Conservation (phyloP, 2,888 invertebrate genomes). For the Calameuta idolon region DNA sequence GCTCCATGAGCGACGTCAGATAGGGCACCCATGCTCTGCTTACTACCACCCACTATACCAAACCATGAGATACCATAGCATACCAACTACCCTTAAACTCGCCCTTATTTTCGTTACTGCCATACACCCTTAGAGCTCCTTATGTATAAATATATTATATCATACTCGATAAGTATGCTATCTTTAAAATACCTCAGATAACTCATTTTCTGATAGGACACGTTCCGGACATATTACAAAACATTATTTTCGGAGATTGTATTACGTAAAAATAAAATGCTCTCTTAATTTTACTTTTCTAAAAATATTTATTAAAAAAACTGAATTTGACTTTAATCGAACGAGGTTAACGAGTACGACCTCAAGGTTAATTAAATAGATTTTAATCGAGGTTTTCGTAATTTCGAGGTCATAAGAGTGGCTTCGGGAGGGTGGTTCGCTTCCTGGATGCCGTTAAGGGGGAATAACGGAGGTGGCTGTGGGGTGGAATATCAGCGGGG, state of each 20-base stretch:
- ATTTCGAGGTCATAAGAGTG: not conserved
- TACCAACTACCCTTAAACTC: conserved; percentile 18
- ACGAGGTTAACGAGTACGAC: not conserved
- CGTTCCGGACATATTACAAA: not conserved
- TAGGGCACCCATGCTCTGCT: conserved; percentile 51
- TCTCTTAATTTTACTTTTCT: no score
- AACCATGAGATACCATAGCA: conserved; percentile 26
- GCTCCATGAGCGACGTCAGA: conserved; percentile 66
- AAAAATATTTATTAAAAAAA: not conserved
- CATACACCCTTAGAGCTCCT: conserved; percentile 30
- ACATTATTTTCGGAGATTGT: not conserved
- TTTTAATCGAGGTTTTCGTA: not conserved
- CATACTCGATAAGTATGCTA: not conserved
- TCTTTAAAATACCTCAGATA: not conserved
- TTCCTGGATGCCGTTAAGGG: conserved; percentile 3
- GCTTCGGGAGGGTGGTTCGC: not conserved
- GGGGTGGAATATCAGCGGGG: conserved; percentile 51
- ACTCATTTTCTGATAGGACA: not conserved
- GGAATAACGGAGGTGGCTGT: conserved; percentile 13
- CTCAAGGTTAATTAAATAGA: not conserved
- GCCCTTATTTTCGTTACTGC: conserved; percentile 14
- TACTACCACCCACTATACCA: conserved; percentile 14
- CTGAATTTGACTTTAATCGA: not conserved
- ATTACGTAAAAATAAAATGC: not conserved
- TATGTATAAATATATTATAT: conserved; percentile 47